Percentiles rank a stretch among this genome's conserved stretches.
These are phyloP conservation scores for Phymastichus coffea DNA, from an alignment of 1,140 invertebrate species.

Conservation along the genomic window DNA sequence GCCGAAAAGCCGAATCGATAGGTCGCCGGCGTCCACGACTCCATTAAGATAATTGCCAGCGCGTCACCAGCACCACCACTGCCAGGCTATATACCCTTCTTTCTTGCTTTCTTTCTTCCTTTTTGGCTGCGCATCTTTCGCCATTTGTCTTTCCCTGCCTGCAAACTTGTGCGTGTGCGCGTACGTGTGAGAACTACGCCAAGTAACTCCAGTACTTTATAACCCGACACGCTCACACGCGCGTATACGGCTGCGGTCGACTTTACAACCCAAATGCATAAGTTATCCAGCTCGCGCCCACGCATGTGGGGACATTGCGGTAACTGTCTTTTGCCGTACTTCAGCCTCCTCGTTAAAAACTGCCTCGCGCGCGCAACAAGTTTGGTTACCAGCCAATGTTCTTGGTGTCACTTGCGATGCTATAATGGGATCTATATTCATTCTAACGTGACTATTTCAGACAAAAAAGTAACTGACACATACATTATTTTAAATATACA, in stretches of 20 bases:
- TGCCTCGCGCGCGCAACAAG: background rate
- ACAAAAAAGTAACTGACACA: too few relatives aligned
- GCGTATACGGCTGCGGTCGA: constrained; percentile 2
- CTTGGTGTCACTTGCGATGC: too few relatives aligned
- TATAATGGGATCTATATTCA: too few relatives aligned
- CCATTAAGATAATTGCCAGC: constrained; percentile 54
- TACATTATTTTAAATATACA: too few relatives aligned
- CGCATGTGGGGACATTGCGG: background rate
- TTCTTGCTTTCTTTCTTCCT: constrained; percentile 28
- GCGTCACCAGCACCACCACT: background rate
- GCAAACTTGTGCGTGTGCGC: too few relatives aligned
- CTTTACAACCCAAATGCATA: constrained; percentile 19
- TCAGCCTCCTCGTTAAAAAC: constrained; percentile 4
- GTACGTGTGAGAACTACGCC: too few relatives aligned
- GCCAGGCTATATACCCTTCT: constrained; percentile 27
- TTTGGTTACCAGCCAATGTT: too few relatives aligned
- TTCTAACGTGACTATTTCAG: too few relatives aligned
- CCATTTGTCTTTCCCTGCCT: too few relatives aligned
- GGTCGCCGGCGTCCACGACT: constrained; percentile 46
- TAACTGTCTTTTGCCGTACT: constrained; percentile 8
- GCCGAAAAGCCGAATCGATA: too few relatives aligned
- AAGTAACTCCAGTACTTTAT: too few relatives aligned
- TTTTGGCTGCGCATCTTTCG: constrained; percentile 25
- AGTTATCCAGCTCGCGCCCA: background rate
- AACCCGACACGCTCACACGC: constrained; percentile 17